A percentile compares a stretch with the other conserved stretches of the same genome.
Evolutionary conservation across 64 coral and sea anemone species (phyloP).

Genomic region (Montipora sp.): DNA sequence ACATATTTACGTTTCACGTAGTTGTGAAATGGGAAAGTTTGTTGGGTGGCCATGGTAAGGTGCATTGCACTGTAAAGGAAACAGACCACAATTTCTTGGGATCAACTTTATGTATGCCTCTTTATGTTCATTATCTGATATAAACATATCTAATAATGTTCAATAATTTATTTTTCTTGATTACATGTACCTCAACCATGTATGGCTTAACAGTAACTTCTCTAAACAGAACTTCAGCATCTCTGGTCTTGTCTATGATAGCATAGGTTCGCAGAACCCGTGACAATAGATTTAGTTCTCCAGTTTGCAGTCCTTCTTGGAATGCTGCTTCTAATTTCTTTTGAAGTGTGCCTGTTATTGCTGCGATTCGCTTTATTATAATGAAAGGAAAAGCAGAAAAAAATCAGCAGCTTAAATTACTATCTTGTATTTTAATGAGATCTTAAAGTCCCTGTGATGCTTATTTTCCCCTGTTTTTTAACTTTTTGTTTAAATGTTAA

Average conservation of each 20-base stretch:
- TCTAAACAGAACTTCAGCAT: conserved; percentile 94
- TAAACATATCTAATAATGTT: too few species aligned
- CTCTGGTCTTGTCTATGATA: conserved; percentile 97
- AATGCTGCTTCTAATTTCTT: conserved; percentile 95
- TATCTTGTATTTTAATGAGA: too few species aligned
- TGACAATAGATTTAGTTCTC: conserved; percentile 70
- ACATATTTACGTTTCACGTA: too few species aligned
- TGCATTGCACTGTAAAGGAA: too few species aligned
- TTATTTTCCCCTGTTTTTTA: too few species aligned
- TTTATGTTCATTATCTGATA: too few species aligned
- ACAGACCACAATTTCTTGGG: too few species aligned
- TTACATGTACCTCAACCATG: conserved; percentile 79
- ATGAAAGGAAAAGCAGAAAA: not conserved
- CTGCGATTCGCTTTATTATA: conserved; percentile 81
- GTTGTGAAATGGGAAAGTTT: too few species aligned
- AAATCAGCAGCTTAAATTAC: not conserved
- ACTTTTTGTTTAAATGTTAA: too few species aligned
- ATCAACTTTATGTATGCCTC: too few species aligned
- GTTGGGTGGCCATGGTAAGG: too few species aligned
- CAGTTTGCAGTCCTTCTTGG: conserved; percentile 90
- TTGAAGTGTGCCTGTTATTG: conserved; percentile 93
- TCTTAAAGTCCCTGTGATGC: too few species aligned
- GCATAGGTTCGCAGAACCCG: conserved; percentile 92
- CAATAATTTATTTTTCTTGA: not conserved
- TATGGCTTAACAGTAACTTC: conserved; percentile 89